Percentiles rank a stretch among this genome's conserved stretches.
phyloP scores from a whole-genome alignment of 2,888 invertebrate species.

The Synanthedon tipuliformis region DNA sequence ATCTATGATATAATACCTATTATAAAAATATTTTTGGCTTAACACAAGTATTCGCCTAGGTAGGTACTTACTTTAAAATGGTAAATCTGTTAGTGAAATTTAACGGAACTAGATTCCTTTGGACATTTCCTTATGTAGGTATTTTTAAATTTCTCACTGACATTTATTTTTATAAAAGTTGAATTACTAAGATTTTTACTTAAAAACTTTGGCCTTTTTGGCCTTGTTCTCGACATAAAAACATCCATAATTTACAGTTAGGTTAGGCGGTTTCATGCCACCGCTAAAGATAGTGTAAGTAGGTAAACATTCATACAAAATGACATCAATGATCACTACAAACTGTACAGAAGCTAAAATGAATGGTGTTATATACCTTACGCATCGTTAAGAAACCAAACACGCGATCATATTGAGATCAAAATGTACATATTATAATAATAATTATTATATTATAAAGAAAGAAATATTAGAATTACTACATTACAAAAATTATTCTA shows the following conservation, averaged over 20 bases:
- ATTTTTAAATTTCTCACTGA: too few relatives aligned
- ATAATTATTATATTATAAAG: conserved; percentile 22
- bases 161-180: too few relatives aligned
- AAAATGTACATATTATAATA: conserved; percentile 55
- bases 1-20: not conserved
- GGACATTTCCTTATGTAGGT: too few relatives aligned
- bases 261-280: too few relatives aligned
- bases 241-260: too few relatives aligned
- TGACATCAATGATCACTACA: conserved; percentile 49
- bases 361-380: conserved; percentile 70
- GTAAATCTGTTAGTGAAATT: too few relatives aligned
- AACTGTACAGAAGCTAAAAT: conserved; percentile 64
- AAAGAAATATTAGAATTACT: conserved; percentile 24
- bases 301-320: conserved; percentile 16
- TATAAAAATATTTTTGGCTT: not conserved
- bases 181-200: too few relatives aligned
- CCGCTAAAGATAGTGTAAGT: not conserved
- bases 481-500: conserved; percentile 20
- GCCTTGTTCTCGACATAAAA: too few relatives aligned
- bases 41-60: not conserved
- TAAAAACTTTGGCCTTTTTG: too few relatives aligned
- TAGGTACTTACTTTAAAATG: too few relatives aligned
- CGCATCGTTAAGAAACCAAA: conserved; percentile 54
- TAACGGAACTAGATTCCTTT: too few relatives aligned
- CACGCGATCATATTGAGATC: conserved; percentile 68